phyloP scores from a whole-genome alignment of 2,113 vertebrate genomes.

The Amblyornis subalaris region DNA sequence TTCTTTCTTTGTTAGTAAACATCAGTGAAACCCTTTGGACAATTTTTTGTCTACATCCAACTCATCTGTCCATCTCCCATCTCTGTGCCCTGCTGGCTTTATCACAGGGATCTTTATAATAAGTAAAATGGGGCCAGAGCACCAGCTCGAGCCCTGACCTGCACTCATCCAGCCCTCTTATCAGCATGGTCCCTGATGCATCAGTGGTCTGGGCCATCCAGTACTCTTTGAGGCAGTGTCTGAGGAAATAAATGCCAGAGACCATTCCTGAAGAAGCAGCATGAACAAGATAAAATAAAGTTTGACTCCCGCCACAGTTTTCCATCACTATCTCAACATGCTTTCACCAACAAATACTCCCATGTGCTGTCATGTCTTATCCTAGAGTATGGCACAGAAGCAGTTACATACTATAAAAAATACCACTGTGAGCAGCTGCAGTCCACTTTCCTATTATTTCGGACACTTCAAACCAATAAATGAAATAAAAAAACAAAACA shows the following conservation, averaged over 20 bases:
- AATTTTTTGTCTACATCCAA: background rate
- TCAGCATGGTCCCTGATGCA: background rate
- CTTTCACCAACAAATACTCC: background rate
- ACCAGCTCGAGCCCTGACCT: background rate
- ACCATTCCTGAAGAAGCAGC: background rate
- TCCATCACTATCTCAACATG: background rate
- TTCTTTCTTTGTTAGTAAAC: background rate
- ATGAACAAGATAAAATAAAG: background rate
- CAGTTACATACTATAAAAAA: background rate
- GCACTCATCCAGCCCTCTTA: background rate
- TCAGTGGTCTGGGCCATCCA: background rate
- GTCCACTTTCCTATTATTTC: background rate
- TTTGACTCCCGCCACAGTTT: background rate
- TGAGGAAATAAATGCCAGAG: background rate
- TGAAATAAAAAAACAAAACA: background rate
- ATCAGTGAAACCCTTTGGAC: background rate
- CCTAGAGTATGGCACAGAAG: background rate
- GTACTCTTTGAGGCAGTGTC: background rate
- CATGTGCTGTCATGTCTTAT: background rate
- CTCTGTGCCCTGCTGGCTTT: background rate
- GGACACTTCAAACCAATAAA: background rate
- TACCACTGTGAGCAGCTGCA: background rate
- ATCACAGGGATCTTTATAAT: background rate
- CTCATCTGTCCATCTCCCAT: background rate
- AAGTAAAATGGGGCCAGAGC: background rate